Evolutionary conservation across 92 coral and sea anemone genomes (phyloP).

Genomic region (Micromussa lordhowensis): DNA sequence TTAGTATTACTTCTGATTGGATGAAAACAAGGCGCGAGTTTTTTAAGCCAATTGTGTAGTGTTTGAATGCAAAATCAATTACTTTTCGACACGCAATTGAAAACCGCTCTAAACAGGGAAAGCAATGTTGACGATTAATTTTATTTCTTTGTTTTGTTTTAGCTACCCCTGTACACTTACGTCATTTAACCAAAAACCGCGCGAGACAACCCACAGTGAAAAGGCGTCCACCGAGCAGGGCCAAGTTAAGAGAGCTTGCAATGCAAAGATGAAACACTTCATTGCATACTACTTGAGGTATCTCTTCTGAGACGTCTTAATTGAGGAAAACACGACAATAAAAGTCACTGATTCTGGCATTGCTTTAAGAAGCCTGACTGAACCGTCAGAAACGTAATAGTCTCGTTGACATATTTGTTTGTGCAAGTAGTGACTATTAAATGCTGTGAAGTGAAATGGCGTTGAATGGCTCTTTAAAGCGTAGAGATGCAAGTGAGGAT

Average conservation of each 20-base stretch:
- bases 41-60: too few species aligned
- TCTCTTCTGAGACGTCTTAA: neutral
- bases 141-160: neutral
- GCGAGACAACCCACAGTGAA: conserved; percentile 55
- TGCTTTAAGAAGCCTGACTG: neutral
- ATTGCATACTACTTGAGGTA: neutral
- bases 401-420: neutral
- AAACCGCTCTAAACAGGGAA: too few species aligned
- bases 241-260: conserved; percentile 63
- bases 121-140: neutral
- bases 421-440: too few species aligned
- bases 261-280: conserved; percentile 36
- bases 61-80: too few species aligned
- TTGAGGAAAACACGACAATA: neutral
- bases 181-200: conserved; percentile 80
- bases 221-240: conserved; percentile 73
- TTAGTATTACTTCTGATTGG: too few species aligned
- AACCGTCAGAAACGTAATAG: neutral
- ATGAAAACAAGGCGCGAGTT: too few species aligned
- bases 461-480: neutral
- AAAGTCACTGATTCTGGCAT: neutral
- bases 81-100: too few species aligned
- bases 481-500: neutral
- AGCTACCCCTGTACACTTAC: conserved; percentile 82
- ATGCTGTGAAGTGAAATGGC: neutral